Evolutionary conservation across 2,888 invertebrate genomes (phyloP).

Genomic region (Caenorhabditis uteleia): DNA sequence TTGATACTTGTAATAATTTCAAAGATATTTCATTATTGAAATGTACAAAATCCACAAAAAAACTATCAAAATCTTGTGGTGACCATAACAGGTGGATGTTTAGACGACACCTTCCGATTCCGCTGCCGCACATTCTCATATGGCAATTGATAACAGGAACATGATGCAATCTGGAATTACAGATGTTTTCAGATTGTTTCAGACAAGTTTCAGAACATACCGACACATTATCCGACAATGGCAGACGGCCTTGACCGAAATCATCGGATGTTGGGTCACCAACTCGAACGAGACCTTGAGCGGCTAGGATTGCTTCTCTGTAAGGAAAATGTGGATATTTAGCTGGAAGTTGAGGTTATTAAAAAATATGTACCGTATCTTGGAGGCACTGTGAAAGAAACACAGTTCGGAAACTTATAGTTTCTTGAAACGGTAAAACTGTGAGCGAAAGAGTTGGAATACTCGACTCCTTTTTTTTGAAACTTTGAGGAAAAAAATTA

Average conservation of each 20-base stretch:
- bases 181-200: background rate
- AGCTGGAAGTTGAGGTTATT: too few relatives aligned
- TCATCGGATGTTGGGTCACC: conserved; percentile 83
- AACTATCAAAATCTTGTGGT: too few relatives aligned
- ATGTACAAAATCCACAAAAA: background rate
- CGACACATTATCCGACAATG: conserved; percentile 56
- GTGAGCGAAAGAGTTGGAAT: too few relatives aligned
- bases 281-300: conserved; percentile 89
- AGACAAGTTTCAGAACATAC: conserved; percentile 30
- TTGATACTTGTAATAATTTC: too few relatives aligned
- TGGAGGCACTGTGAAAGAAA: too few relatives aligned
- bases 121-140: conserved; percentile 39
- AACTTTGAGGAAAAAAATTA: too few relatives aligned
- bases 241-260: conserved; percentile 34
- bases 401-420: too few relatives aligned
- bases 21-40: too few relatives aligned
- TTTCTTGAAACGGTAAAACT: too few relatives aligned
- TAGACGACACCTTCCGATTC: conserved; percentile 9
- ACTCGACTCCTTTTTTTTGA: too few relatives aligned
- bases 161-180: conserved; percentile 75
- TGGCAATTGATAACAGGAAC: conserved; percentile 77
- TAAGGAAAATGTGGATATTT: conserved; percentile 69
- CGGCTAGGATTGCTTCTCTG: conserved; percentile 85
- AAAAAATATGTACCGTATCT: too few relatives aligned
- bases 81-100: background rate